These are phyloP conservation scores for Phorcus lineatus DNA, from an alignment of 2,888 invertebrate species.

Conservation along the genomic window DNA sequence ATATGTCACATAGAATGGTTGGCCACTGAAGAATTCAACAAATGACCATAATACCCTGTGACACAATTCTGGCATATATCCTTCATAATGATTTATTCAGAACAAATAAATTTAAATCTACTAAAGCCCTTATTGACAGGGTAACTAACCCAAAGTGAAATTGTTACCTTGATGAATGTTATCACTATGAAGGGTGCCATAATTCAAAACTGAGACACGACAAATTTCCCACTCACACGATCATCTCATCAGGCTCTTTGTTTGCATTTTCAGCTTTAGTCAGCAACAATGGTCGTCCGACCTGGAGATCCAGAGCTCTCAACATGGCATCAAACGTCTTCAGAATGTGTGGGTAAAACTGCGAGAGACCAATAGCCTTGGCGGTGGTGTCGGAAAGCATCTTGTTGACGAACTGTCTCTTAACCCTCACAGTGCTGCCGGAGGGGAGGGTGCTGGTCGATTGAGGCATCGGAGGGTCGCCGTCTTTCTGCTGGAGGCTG, in stretches of 20 bases:
- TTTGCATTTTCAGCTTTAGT: constrained; percentile 96
- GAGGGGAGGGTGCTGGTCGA: constrained; percentile 96
- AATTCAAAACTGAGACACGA: too few relatives aligned
- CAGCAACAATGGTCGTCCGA: constrained; percentile 97
- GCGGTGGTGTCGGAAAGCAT: constrained; percentile 91
- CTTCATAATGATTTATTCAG: too few relatives aligned
- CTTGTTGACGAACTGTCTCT: constrained; percentile 96
- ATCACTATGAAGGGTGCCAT: too few relatives aligned
- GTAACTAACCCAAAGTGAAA: too few relatives aligned
- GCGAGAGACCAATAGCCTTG: constrained; percentile 95
- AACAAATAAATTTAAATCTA: too few relatives aligned
- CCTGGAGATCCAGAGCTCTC: constrained; percentile 94
- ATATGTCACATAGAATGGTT: too few relatives aligned
- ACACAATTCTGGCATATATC: too few relatives aligned
- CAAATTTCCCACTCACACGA: constrained; percentile 65
- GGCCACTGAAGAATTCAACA: too few relatives aligned
- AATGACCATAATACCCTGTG: too few relatives aligned
- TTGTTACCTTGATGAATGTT: too few relatives aligned
- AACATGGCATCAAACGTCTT: constrained; percentile 97
- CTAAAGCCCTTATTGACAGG: too few relatives aligned
- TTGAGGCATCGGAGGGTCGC: constrained; percentile 98
- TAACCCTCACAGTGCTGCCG: constrained; percentile 92
- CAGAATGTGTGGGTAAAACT: constrained; percentile 96
- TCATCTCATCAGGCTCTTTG: constrained; percentile 81
- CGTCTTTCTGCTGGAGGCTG: constrained; percentile 98